These are phyloP conservation scores for Cactoblastis cactorum DNA, from an alignment of 2,888 invertebrate genomes.

Conservation along the genomic window DNA sequence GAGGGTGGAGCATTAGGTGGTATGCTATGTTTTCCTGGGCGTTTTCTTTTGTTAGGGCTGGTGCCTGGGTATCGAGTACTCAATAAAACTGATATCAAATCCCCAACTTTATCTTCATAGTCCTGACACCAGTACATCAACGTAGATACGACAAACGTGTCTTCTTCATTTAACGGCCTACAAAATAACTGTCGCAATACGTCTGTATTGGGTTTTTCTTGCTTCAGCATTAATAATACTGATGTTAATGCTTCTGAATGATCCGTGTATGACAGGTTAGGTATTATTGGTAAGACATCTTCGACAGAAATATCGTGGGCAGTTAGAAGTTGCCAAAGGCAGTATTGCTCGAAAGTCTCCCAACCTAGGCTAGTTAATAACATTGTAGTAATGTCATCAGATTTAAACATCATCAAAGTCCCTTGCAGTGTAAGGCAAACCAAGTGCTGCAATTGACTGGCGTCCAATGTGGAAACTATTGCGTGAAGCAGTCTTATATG, in stretches of 20 bases:
- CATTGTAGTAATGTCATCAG: constrained; percentile 86
- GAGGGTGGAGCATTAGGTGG: constrained; percentile 85
- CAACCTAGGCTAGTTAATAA: constrained; percentile 92
- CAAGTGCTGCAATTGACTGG: constrained; percentile 92
- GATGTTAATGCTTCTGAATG: constrained; percentile 96
- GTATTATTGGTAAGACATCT: constrained; percentile 87
- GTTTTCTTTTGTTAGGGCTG: constrained; percentile 94
- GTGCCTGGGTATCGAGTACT: constrained; percentile 91
- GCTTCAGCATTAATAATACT: constrained; percentile 93
- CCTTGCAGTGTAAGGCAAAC: constrained; percentile 95
- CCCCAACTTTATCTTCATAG: constrained; percentile 92
- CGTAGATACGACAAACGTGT: constrained; percentile 94
- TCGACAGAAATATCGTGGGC: constrained; percentile 97
- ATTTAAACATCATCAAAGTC: constrained; percentile 89
- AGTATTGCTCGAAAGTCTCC: constrained; percentile 98
- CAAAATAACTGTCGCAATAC: constrained; percentile 91
- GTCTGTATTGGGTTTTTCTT: constrained; percentile 93
- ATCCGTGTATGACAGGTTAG: constrained; percentile 88
- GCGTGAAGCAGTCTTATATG: constrained; percentile 93
- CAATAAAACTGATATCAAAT: constrained; percentile 87
- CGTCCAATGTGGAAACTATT: constrained; percentile 94
- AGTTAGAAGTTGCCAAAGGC: constrained; percentile 96
- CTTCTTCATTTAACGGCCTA: constrained; percentile 85
- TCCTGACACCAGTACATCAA: constrained; percentile 97
- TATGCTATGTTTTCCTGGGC: constrained; percentile 86